Evolutionary conservation across 2,888 invertebrate species (phyloP).

Genomic region (Eucriotettix oculatus): DNA sequence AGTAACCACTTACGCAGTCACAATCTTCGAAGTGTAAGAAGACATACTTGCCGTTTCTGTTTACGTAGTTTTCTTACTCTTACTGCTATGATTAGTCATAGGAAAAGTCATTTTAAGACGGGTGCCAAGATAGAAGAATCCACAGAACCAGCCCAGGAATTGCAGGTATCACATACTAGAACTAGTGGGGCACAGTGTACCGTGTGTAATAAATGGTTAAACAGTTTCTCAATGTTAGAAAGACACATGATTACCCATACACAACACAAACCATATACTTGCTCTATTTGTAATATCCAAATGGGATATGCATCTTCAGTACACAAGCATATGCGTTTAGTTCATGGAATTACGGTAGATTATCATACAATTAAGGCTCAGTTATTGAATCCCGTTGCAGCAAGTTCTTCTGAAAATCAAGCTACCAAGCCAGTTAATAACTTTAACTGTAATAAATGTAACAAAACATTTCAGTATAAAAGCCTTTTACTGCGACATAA

Average conservation of each 20-base stretch:
- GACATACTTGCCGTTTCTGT: neutral
- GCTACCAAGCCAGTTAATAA: too few relatives aligned
- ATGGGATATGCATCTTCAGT: slow-evolving; percentile 9
- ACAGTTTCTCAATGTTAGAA: slow-evolving; percentile 1
- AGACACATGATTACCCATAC: slow-evolving; percentile 8
- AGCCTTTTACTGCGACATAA: neutral
- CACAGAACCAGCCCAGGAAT: too few relatives aligned
- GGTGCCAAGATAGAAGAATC: too few relatives aligned
- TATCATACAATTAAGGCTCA: neutral
- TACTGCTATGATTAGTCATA: neutral
- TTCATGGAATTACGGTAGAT: slow-evolving; percentile 1
- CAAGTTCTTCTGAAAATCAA: too few relatives aligned
- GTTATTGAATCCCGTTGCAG: neutral
- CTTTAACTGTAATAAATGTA: slow-evolving; percentile 4
- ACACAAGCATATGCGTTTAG: slow-evolving; percentile 4
- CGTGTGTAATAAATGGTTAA: slow-evolving; percentile 4
- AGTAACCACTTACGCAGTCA: slow-evolving; percentile 7
- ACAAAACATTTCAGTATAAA: slow-evolving; percentile 4
- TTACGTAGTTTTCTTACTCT: neutral
- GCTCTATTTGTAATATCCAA: slow-evolving; percentile 2
- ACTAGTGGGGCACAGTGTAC: neutral
- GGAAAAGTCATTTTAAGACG: neutral
- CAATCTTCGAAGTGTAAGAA: neutral
- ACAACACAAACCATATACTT: slow-evolving; percentile 5
- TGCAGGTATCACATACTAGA: too few relatives aligned